Base-by-base conservation (phyloP, 2,797 vertebrate species). In the Eutrigla gurnardus region DNA sequence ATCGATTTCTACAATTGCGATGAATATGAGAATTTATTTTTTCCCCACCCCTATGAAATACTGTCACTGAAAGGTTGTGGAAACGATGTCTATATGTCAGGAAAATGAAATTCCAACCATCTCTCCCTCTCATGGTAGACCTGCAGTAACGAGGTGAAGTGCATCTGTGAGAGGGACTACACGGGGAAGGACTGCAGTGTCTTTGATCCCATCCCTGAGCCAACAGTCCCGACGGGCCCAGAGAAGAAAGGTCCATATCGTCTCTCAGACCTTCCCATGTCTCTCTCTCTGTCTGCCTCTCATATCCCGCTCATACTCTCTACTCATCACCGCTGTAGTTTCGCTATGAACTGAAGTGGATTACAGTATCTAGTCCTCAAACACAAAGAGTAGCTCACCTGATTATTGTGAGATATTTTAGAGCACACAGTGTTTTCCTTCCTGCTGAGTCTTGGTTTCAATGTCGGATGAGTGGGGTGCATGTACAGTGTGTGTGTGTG, bases 101-200 rank as follows among this genome's bases (percentile, higher is more conserved):
- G 4, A 5, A 47, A 8, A 54, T 54, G 6, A 35, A 17, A 17
- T 45, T 36, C 7, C 2, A 11, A 3, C 35, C n/a, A 13, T 9
- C 33, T 55, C 33, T 55, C 53, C 37, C 33, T 17, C 57, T 40
- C n/a, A 25, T 59, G 25, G 0, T 63, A 98, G 97, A 96, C 96
- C 13, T 98, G 97, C 93, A 98, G 97, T 84, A 98, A 97, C 0
- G 97, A 98, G 86, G 97, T 96, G 78, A 98, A 97, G 82, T 98
- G 97, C 76, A 98, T 98, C 94, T 98, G 97, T 78, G 94, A 97
- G 86, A 75, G 96, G 0, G 97, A 98, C 89, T 97, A 96, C 95
- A 98, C 97, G 0, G 97, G 97, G 81, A 98, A 97, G 90, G 97
- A 98, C 93, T 98, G 97, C 94, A 98, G 97, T 2, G 95, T 97